These are phyloP conservation scores for Onychostoma macrolepis DNA, from an alignment of 2,113 vertebrate genomes.

Conservation along the genomic window DNA sequence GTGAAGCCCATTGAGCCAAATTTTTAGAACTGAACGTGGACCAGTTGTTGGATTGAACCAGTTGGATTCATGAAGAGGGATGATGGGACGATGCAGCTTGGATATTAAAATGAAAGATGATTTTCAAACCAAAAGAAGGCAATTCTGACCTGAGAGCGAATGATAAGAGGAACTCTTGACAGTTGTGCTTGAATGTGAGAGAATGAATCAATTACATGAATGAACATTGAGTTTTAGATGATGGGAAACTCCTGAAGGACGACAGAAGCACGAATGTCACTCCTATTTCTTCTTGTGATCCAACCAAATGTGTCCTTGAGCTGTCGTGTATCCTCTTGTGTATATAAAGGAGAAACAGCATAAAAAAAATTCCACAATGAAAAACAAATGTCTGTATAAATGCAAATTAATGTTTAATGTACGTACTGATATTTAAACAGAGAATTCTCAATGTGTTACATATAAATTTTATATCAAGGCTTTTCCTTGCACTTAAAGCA, in stretches of 20 bases:
- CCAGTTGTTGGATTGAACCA: conserved; percentile 35
- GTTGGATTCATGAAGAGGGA: conserved; percentile 19
- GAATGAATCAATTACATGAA: conserved; percentile 73
- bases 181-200: conserved; percentile 48
- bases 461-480: conserved; percentile 86
- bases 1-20: conserved; percentile 38
- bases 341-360: conserved; percentile 79
- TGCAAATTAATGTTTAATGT: conserved; percentile 79
- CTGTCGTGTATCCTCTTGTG: conserved; percentile 80
- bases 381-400: conserved; percentile 75
- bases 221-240: conserved; percentile 64
- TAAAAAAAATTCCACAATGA: conserved; percentile 64
- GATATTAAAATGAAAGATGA: conserved; percentile 13
- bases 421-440: conserved; percentile 88
- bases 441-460: conserved; percentile 79
- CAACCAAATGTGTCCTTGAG: conserved; percentile 73
- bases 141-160: neutral
- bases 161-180: conserved; percentile 30
- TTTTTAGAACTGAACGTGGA: conserved; percentile 37
- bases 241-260: conserved; percentile 62
- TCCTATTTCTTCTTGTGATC: conserved; percentile 71
- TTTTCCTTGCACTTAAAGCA: conserved; percentile 90
- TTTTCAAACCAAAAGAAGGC: neutral
- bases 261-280: conserved; percentile 61
- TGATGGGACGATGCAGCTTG: conserved; percentile 36